These are phyloP conservation scores for Bucco capensis DNA, from an alignment of 2,113 vertebrate genomes.

Conservation along the genomic window DNA sequence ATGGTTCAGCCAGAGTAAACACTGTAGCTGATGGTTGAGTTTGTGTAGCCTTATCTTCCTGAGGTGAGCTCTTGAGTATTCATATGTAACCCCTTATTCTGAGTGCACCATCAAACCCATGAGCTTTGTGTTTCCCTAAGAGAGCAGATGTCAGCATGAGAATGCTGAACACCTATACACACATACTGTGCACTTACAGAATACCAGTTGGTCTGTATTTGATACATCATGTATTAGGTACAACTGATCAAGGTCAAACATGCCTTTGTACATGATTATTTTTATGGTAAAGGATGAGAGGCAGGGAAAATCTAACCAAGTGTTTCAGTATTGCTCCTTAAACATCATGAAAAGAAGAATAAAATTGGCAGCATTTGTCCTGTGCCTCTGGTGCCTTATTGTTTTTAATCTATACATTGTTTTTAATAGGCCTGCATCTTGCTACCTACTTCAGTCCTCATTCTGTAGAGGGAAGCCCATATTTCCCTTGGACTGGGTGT, in stretches of 20 bases:
- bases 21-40: neutral
- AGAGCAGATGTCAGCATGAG: neutral
- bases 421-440: neutral
- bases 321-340: neutral
- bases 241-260: neutral
- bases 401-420: neutral
- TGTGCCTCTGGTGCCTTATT: neutral
- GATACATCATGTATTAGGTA: neutral
- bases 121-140: neutral
- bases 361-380: neutral
- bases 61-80: neutral
- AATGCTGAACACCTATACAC: fast-evolving
- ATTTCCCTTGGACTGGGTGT: neutral
- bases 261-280: neutral
- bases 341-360: neutral
- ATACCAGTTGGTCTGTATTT: neutral
- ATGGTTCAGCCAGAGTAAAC: neutral
- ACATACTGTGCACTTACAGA: neutral
- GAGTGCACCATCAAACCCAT: neutral
- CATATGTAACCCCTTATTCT: neutral
- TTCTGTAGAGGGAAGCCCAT: fast-evolving
- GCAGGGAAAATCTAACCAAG: fast-evolving
- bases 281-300: neutral
- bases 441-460: neutral
- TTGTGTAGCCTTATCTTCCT: neutral